Evolutionary conservation across 2,797 vertebrate species (phyloP).

Genomic region (Pipistrellus nathusii): DNA sequence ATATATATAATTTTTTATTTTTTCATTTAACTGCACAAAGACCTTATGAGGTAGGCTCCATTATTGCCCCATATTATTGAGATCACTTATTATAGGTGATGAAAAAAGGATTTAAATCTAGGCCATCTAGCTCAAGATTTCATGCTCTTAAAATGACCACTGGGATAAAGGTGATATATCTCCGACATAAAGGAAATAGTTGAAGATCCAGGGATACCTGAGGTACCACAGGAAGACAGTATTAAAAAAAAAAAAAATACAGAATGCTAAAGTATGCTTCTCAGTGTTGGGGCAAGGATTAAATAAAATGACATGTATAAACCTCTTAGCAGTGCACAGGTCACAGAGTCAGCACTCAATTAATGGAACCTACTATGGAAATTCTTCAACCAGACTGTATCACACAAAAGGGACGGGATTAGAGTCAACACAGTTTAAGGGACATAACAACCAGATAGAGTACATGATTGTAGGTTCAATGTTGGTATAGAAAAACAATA

Average conservation of each 20-base stretch:
- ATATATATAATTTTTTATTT: no score
- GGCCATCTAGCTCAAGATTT: not conserved
- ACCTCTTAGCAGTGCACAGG: not conserved
- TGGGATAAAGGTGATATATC: not conserved
- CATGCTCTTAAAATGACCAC: not conserved
- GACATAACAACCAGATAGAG: no score
- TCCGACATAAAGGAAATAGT: not conserved
- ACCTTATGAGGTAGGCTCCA: not conserved
- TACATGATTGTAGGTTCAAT: no score
- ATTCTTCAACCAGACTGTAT: not conserved
- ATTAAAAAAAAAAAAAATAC: not conserved
- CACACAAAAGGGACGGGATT: not conserved
- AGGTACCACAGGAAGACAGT: not conserved
- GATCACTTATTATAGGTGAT: not conserved
- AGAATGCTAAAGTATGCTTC: not conserved
- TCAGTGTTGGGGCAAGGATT: not conserved
- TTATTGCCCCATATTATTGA: not conserved
- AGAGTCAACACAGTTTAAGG: constrained; percentile 21
- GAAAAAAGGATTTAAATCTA: not conserved
- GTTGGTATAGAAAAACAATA: no score
- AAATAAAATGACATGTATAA: not conserved
- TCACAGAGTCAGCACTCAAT: not conserved
- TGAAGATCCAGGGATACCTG: not conserved
- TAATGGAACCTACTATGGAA: not conserved
- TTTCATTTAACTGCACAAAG: constrained; percentile 3